Conservation (phyloP, 2,888 invertebrate genomes). For the Ariolimax columbianus region DNA sequence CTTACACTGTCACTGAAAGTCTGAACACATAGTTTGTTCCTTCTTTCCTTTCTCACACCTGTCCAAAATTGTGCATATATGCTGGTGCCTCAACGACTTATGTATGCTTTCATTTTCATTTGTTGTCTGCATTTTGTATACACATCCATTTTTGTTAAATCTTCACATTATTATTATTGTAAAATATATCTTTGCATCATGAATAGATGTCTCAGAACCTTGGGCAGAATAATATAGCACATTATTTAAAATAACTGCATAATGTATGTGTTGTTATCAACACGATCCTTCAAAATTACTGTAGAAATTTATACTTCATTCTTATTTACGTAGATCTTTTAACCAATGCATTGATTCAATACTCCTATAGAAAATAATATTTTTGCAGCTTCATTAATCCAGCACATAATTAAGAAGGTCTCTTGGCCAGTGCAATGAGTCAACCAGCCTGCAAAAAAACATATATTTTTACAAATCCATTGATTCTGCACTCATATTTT, state of each 20-base stretch:
- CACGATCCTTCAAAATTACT: too few relatives aligned
- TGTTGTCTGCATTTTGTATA: too few relatives aligned
- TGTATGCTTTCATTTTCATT: constrained; percentile 5
- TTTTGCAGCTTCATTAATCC: not conserved
- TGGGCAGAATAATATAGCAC: not conserved
- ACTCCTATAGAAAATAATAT: not conserved
- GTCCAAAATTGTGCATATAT: not conserved
- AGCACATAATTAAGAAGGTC: not conserved
- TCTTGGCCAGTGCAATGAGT: not conserved
- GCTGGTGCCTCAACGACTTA: constrained; percentile 26
- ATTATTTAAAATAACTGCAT: not conserved
- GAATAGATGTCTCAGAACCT: not conserved
- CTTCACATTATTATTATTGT: too few relatives aligned
- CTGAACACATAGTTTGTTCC: not conserved
- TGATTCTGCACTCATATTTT: not conserved
- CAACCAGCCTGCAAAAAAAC: not conserved
- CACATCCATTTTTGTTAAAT: too few relatives aligned
- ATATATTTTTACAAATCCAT: not conserved
- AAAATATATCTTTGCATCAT: too few relatives aligned
- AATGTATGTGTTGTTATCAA: too few relatives aligned
- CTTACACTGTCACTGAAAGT: too few relatives aligned
- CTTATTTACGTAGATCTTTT: too few relatives aligned
- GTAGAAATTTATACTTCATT: too few relatives aligned
- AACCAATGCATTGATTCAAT: not conserved
- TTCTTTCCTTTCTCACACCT: not conserved